A percentile compares a stretch with the other conserved stretches of the same genome.
Conservation (phyloP, 2,888 invertebrate species). For the Hetaerina titia region DNA sequence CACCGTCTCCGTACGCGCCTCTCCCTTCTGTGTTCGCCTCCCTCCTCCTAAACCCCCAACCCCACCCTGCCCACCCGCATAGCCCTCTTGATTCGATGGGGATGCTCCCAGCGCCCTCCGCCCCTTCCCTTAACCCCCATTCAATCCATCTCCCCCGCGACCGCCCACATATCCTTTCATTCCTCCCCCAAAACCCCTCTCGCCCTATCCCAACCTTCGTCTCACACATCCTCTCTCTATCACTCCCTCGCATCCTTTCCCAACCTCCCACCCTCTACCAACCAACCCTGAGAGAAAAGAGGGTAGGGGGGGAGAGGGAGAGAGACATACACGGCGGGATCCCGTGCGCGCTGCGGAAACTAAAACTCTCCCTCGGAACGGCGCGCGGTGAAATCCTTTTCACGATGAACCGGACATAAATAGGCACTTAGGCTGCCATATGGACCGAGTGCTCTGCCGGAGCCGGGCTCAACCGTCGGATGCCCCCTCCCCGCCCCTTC, state of each 20-base stretch:
- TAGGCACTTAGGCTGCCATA: slow-evolving; percentile 6
- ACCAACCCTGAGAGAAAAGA: not conserved
- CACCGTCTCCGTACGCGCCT: not conserved
- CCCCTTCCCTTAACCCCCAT: not conserved
- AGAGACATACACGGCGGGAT: not conserved
- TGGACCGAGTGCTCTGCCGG: not conserved
- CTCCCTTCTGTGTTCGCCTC: not conserved
- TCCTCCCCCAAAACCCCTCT: not conserved
- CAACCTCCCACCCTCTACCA: not conserved
- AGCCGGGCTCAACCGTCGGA: not conserved
- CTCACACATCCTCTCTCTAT: slow-evolving; percentile 39
- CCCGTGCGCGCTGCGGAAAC: not conserved
- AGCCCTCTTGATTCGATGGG: not conserved
- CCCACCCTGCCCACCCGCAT: not conserved
- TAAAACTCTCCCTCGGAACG: not conserved
- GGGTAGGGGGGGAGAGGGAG: too few relatives aligned
- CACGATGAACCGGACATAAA: slow-evolving; percentile 50
- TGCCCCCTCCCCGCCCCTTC: not conserved
- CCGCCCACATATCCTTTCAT: slow-evolving; percentile 73
- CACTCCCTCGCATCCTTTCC: not conserved
- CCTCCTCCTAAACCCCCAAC: not conserved
- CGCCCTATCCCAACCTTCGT: not conserved
- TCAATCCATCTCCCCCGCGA: not conserved
- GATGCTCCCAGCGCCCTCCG: not conserved
- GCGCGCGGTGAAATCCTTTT: not conserved